These are phyloP conservation scores for Tachycineta bicolor DNA, from an alignment of 2,113 vertebrate species.

Conservation along the genomic window DNA sequence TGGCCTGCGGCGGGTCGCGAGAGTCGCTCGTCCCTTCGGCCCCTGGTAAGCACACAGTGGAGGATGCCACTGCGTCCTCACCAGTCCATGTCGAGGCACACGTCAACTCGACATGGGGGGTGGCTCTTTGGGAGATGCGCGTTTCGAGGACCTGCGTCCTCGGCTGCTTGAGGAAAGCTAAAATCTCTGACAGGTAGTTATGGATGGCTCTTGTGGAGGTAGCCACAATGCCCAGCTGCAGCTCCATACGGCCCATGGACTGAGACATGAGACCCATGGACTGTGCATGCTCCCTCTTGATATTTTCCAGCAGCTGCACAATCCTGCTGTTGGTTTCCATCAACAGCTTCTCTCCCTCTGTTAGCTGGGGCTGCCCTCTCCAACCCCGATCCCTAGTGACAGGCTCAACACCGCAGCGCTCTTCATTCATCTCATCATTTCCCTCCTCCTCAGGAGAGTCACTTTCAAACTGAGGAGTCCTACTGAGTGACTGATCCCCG, in stretches of 20 bases:
- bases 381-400: conserved; percentile 76
- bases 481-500: conserved; percentile 73
- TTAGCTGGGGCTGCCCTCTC: conserved; percentile 75
- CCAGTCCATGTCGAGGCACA: conserved; percentile 75
- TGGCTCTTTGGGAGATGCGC: conserved; percentile 75
- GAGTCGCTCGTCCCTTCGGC: conserved; percentile 67
- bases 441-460: conserved; percentile 77
- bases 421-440: conserved; percentile 73
- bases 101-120: conserved; percentile 73
- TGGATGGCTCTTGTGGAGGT: conserved; percentile 77
- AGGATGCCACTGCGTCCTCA: conserved; percentile 73
- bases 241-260: conserved; percentile 75
- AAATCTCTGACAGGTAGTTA: conserved; percentile 77
- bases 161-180: conserved; percentile 76
- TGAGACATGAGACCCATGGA: conserved; percentile 76
- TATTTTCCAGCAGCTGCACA: conserved; percentile 77
- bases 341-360: conserved; percentile 74
- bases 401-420: conserved; percentile 73
- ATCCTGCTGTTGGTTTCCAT: conserved; percentile 78
- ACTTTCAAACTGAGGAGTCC: conserved; percentile 77
- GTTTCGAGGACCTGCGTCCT: conserved; percentile 74
- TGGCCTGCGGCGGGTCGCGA: conserved; percentile 69
- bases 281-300: conserved; percentile 76
- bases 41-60: conserved; percentile 73
- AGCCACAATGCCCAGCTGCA: conserved; percentile 77